Conservation (phyloP, 2,888 invertebrate genomes). For the Petrophora chlorosata region DNA sequence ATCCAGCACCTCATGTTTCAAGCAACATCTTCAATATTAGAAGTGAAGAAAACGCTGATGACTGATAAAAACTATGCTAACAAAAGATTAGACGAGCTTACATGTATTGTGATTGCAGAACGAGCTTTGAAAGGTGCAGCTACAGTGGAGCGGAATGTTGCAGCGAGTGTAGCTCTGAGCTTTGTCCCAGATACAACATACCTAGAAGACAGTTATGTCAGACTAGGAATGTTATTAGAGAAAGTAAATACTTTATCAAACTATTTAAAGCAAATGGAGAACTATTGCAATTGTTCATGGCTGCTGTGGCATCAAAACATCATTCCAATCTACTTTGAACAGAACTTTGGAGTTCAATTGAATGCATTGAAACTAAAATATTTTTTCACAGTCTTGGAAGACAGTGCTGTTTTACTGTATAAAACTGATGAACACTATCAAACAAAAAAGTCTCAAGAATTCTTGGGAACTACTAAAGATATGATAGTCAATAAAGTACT, state of each 20-base stretch:
- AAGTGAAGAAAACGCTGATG: constrained; percentile 87
- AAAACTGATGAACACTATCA: constrained; percentile 62
- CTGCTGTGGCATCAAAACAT: constrained; percentile 92
- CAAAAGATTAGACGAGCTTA: constrained; percentile 87
- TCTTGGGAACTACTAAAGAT: constrained; percentile 61
- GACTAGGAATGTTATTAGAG: constrained; percentile 84
- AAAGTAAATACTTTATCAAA: constrained; percentile 86
- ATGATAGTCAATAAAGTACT: constrained; percentile 84
- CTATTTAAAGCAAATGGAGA: constrained; percentile 82
- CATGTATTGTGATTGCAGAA: constrained; percentile 90
- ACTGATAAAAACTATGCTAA: constrained; percentile 86
- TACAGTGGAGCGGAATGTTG: constrained; percentile 85
- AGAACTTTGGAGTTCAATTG: constrained; percentile 86
- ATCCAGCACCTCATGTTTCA: constrained; percentile 92
- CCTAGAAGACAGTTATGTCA: constrained; percentile 85
- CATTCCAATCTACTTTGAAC: constrained; percentile 89
- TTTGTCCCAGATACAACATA: constrained; percentile 85
- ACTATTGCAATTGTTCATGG: constrained; percentile 89
- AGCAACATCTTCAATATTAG: constrained; percentile 86
- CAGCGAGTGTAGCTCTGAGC: constrained; percentile 87
- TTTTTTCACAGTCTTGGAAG: constrained; percentile 74
- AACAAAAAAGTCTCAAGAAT: constrained; percentile 55
- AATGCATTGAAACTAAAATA: constrained; percentile 85
- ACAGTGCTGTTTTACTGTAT: constrained; percentile 64
- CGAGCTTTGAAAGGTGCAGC: constrained; percentile 86